Conservation (phyloP, 2,113 vertebrate genomes). For the Pomatostomus ruficeps region DNA sequence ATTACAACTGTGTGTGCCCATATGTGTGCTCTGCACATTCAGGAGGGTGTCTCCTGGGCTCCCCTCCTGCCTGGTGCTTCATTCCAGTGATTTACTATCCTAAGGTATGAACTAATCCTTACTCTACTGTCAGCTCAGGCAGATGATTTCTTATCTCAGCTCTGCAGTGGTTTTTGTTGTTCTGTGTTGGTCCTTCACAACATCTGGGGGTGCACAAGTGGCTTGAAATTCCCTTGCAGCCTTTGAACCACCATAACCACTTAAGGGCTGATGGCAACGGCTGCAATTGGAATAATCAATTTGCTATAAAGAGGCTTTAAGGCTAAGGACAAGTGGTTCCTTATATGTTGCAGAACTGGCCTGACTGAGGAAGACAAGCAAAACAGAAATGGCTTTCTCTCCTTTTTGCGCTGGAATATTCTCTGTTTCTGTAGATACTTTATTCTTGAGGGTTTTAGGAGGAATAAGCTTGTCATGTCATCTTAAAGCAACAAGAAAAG, state of each 20-base stretch:
- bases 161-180: fast-evolving
- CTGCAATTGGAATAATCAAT: not conserved
- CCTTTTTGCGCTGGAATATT: not conserved
- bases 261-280: fast-evolving
- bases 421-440: not conserved
- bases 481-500: not conserved
- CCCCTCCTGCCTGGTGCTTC: not conserved
- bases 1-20: too few relatives aligned
- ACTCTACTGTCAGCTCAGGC: not conserved
- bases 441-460: not conserved
- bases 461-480: not conserved
- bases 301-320: not conserved
- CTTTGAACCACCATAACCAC: not conserved
- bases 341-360: not conserved
- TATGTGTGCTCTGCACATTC: fast-evolving
- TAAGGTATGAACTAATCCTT: not conserved
- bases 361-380: not conserved
- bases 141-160: not conserved
- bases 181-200: not conserved
- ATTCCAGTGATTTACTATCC: not conserved
- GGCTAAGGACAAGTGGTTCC: fast-evolving
- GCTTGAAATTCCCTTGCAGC: not conserved
- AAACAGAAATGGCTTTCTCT: not conserved
- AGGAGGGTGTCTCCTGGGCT: not conserved
- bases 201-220: fast-evolving